phyloP scores from a whole-genome alignment of 2,113 vertebrate species.

The Syngnathoides biaculeatus region DNA sequence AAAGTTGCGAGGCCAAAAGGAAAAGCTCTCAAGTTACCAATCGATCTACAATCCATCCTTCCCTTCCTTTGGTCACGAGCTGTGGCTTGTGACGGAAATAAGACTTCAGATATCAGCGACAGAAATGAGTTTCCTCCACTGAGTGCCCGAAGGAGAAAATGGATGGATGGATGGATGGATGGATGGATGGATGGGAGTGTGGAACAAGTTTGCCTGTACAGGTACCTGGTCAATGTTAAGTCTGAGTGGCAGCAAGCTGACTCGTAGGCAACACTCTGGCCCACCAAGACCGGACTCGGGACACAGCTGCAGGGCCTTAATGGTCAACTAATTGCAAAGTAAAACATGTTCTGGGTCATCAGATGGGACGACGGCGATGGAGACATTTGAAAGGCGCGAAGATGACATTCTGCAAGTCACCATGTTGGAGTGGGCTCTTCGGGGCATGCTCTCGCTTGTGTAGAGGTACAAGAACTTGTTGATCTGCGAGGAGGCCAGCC shows the following conservation, averaged over 20 bases:
- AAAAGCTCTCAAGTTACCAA: no score
- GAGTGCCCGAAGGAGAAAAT: no score
- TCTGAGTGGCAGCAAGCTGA: conserved; percentile 85
- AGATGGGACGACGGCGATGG: not conserved
- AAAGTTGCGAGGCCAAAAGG: no score
- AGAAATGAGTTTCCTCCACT: no score
- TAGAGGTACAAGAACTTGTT: conserved; percentile 92
- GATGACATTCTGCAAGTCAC: conserved; percentile 49
- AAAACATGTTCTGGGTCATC: conserved; percentile 2
- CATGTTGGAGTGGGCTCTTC: conserved; percentile 90
- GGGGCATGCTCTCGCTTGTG: conserved; percentile 88
- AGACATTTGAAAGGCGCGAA: no score
- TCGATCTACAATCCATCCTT: no score
- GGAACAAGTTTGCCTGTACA: not conserved
- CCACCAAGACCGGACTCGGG: conserved; percentile 79
- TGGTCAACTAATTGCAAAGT: conserved; percentile 74
- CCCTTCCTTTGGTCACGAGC: no score
- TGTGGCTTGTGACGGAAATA: no score
- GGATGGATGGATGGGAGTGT: no score
- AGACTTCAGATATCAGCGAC: no score
- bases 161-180: no score
- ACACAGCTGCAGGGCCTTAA: conserved; percentile 86
- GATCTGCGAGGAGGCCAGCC: conserved; percentile 85
- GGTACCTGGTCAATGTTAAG: conserved; percentile 87
- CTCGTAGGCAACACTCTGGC: conserved; percentile 84